Evolutionary conservation across 2,888 invertebrate genomes (phyloP).

Genomic region (Cheilosia pagana): DNA sequence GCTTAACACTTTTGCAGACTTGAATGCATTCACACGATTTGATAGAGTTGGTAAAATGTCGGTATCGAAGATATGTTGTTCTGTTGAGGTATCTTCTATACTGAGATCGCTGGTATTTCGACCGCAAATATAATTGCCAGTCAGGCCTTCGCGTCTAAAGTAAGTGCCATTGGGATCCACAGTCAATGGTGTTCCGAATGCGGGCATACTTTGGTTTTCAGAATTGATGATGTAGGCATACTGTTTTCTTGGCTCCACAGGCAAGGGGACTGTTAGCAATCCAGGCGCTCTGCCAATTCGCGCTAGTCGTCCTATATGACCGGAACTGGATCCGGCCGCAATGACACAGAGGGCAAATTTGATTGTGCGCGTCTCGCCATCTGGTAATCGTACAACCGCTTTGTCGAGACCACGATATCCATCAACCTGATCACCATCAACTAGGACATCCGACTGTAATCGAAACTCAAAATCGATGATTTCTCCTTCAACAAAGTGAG

Average conservation of each 20-base stretch:
- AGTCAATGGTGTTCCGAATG: slow-evolving; percentile 91
- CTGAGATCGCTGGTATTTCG: slow-evolving; percentile 87
- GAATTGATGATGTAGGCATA: slow-evolving; percentile 91
- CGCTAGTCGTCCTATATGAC: slow-evolving; percentile 90
- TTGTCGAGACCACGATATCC: slow-evolving; percentile 83
- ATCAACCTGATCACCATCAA: slow-evolving; percentile 84
- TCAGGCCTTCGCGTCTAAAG: slow-evolving; percentile 92
- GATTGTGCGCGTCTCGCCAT: slow-evolving; percentile 87
- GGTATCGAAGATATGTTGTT: slow-evolving; percentile 88
- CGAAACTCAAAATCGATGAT: slow-evolving; percentile 89
- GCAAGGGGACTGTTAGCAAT: slow-evolving; percentile 89
- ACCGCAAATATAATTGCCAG: slow-evolving; percentile 92
- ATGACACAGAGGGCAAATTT: slow-evolving; percentile 91
- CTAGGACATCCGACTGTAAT: slow-evolving; percentile 84
- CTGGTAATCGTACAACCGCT: slow-evolving; percentile 86
- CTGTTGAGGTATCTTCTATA: slow-evolving; percentile 88
- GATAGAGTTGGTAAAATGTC: slow-evolving; percentile 90
- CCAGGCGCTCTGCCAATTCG: slow-evolving; percentile 90
- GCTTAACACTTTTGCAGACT: slow-evolving; percentile 89
- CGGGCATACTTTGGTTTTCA: slow-evolving; percentile 87
- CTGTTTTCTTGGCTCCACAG: slow-evolving; percentile 93
- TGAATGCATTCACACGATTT: slow-evolving; percentile 91
- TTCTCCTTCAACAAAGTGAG: slow-evolving; percentile 90
- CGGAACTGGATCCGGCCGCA: slow-evolving; percentile 92
- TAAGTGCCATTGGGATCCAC: slow-evolving; percentile 92